Evolutionary conservation across 1,140 invertebrate genomes (phyloP).

Genomic region (Hylaeus volcanicus): DNA sequence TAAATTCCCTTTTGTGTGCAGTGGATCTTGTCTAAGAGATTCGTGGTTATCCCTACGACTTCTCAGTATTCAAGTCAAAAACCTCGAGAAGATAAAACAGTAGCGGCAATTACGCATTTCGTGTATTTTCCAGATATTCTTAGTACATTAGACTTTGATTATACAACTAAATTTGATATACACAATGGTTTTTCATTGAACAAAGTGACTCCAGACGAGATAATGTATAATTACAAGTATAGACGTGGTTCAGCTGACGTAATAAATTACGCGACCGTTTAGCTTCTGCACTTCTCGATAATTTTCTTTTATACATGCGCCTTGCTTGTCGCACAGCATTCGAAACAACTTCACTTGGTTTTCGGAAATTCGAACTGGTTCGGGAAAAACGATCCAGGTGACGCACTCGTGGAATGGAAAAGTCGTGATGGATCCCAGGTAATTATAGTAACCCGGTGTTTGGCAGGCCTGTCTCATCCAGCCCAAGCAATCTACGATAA

Average conservation of each 20-base stretch:
- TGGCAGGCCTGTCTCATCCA: slow-evolving; percentile 76
- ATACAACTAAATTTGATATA: neutral
- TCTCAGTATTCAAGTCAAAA: too few relatives aligned
- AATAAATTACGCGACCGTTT: slow-evolving; percentile 41
- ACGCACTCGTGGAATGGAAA: slow-evolving; percentile 86
- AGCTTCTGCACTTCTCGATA: slow-evolving; percentile 42
- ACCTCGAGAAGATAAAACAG: neutral
- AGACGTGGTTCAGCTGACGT: slow-evolving; percentile 20
- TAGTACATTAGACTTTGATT: neutral
- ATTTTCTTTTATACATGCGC: slow-evolving; percentile 41
- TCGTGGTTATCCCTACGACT: too few relatives aligned
- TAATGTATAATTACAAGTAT: neutral
- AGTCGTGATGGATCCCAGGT: slow-evolving; percentile 87
- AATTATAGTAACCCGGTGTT: slow-evolving; percentile 81
- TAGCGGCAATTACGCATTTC: neutral
- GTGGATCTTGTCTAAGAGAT: too few relatives aligned
- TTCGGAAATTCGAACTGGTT: slow-evolving; percentile 85
- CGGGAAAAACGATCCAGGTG: slow-evolving; percentile 88
- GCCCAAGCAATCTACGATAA: slow-evolving; percentile 42
- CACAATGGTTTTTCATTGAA: neutral
- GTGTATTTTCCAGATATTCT: neutral
- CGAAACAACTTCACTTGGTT: slow-evolving; percentile 80
- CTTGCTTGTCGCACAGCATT: slow-evolving; percentile 26
- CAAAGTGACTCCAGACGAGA: neutral
- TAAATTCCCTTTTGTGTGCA: neutral